Conservation (phyloP, 2,797 vertebrate species). For the Chaenodraco wilsoni region DNA sequence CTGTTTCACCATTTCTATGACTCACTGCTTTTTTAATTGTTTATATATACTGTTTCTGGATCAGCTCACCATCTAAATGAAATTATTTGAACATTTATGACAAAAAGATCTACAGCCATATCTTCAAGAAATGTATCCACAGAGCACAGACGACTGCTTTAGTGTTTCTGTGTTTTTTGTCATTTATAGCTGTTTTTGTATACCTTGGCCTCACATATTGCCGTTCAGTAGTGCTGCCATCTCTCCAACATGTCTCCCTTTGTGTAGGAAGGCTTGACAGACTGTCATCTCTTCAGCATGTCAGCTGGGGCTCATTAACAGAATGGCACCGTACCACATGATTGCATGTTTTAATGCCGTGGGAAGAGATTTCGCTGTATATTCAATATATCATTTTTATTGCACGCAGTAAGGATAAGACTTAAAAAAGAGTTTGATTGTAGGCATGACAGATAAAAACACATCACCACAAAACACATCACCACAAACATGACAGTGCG, state of each 20-base stretch:
- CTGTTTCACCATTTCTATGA: not conserved
- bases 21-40: constrained; percentile 5
- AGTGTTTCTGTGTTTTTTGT: constrained; percentile 22
- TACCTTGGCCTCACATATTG: constrained; percentile 33
- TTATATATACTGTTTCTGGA: constrained; percentile 12
- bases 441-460: not conserved
- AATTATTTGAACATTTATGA: constrained; percentile 31
- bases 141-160: constrained; percentile 16
- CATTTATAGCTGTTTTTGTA: constrained; percentile 26
- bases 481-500: not conserved
- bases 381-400: not conserved
- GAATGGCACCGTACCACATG: constrained; percentile 32
- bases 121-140: constrained; percentile 18
- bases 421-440: not conserved
- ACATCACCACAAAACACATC: constrained; percentile 12
- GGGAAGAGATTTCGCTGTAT: constrained; percentile 15
- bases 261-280: constrained; percentile 56
- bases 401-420: not conserved
- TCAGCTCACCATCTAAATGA: not conserved
- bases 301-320: constrained; percentile 64
- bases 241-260: constrained; percentile 45
- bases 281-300: constrained; percentile 56
- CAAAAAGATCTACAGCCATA: constrained; percentile 21
- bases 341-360: constrained; percentile 16
- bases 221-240: constrained; percentile 31